Percentiles rank a stretch among this genome's conserved stretches.
phyloP scores from a whole-genome alignment of 2,113 vertebrate genomes.

The Monopterus albus region DNA sequence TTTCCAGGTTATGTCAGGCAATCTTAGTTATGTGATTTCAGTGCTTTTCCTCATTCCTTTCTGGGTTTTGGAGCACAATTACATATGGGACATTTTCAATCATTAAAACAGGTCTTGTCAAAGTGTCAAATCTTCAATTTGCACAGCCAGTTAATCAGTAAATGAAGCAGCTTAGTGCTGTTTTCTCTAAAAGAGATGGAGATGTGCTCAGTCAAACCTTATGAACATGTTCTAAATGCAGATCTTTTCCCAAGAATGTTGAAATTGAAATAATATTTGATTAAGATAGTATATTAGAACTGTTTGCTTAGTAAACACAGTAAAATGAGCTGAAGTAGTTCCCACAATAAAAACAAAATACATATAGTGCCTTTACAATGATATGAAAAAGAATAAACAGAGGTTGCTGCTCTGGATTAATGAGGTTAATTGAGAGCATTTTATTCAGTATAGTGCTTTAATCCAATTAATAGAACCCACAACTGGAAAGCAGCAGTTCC shows the following conservation, averaged over 20 bases:
- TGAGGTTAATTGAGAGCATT: too few relatives aligned
- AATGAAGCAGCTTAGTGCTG: background rate
- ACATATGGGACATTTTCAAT: background rate
- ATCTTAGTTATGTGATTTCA: background rate
- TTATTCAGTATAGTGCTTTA: too few relatives aligned
- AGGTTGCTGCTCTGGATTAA: too few relatives aligned
- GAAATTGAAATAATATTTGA: too few relatives aligned
- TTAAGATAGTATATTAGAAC: background rate
- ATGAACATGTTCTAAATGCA: background rate
- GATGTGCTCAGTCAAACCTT: background rate
- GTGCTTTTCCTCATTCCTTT: constrained; percentile 4
- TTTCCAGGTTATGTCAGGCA: background rate
- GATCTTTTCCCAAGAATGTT: too few relatives aligned
- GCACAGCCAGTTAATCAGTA: constrained; percentile 7
- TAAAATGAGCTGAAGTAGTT: too few relatives aligned
- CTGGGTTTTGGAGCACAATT: background rate
- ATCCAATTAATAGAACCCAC: too few relatives aligned
- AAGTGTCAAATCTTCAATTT: background rate
- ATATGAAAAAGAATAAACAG: too few relatives aligned
- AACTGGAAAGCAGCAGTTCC: background rate
- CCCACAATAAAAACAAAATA: too few relatives aligned
- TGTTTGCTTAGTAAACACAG: background rate
- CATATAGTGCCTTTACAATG: too few relatives aligned
- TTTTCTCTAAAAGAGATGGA: background rate
- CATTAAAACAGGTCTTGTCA: background rate